Evolutionary conservation across 64 coral and sea anemone species (phyloP), one percentile per base, ranked within the genome.

Genomic region (Stichodactyla helianthus): DNA sequence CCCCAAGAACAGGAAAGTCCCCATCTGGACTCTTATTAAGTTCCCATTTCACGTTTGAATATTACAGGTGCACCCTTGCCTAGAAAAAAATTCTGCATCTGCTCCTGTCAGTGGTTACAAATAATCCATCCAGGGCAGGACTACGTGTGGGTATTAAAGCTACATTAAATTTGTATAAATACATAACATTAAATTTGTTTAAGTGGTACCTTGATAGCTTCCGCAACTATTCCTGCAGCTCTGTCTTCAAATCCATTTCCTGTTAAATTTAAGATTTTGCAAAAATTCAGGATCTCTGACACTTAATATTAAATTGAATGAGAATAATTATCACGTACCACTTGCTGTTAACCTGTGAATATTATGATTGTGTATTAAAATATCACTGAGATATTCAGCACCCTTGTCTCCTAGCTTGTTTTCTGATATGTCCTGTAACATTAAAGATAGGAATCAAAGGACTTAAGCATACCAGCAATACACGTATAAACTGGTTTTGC

Each of bases 211-310:
- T 99, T 95, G 28, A 95, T 90, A 35, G 90, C 85, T 77, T 99
- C 97, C 9, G 93, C 90, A 77, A 99, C 77, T 83, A 93, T 91
- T 55, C 31, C 70, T 55, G 91, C 93, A 86, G 93, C 93, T 68
- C 92, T 99, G 64, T 99, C 97, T 90, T 99, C 97, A 95, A 99
- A 95, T 17, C 64, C 81, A 89, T 95, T 99, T 9, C 88, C 95
- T 98, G 77, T 5, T 74, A 19, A 17, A 89, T 35, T 18, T 26
- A 77, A 76, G 50, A n/a, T 65, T n/a, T 65, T n/a, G 6, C 10
- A 44, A 44, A n/a, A 65, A 23, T n/a, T 65, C 22, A 6, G 9
- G 62, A 22, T n/a, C 8, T n/a, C 4, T 20, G 59, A 62, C 55
- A 58, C 55, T 11, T 58, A 11, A 44, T 44, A 44, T 44, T 44